phyloP scores from a whole-genome alignment of 2,888 invertebrate species.

The Crematogaster levior region DNA sequence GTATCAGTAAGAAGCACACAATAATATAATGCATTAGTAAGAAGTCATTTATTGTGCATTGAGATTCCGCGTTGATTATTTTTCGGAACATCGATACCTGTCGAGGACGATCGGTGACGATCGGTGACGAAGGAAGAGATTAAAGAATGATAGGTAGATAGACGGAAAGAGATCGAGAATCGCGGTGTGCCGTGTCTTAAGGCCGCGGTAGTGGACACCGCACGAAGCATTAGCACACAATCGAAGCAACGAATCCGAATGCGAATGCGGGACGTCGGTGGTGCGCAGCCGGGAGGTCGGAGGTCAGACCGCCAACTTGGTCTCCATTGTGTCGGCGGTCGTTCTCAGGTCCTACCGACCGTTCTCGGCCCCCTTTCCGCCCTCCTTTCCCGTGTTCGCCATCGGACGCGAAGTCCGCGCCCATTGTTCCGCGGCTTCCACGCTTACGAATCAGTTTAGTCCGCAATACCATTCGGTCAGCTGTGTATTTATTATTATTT shows the following conservation, averaged over 20 bases:
- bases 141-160: neutral
- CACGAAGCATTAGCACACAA: slow-evolving; percentile 84
- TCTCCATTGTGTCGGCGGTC: slow-evolving; percentile 84
- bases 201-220: slow-evolving; percentile 76
- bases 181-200: slow-evolving; percentile 52
- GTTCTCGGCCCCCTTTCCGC: slow-evolving; percentile 53
- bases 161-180: slow-evolving; percentile 27
- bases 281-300: slow-evolving; percentile 79
- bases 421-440: slow-evolving; percentile 84
- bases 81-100: neutral
- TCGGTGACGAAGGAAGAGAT: neutral
- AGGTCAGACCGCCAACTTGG: slow-evolving; percentile 84
- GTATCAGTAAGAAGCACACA: neutral
- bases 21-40: neutral
- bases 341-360: slow-evolving; percentile 77
- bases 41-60: neutral
- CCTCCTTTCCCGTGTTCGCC: slow-evolving; percentile 51
- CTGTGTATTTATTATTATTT: slow-evolving; percentile 76
- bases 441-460: slow-evolving; percentile 83
- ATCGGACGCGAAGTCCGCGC: slow-evolving; percentile 70
- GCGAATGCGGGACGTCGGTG: slow-evolving; percentile 79
- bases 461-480: slow-evolving; percentile 73
- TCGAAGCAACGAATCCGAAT: slow-evolving; percentile 83
- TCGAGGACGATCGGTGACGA: slow-evolving; percentile 29
- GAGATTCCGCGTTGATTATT: neutral